Evolutionary conservation across 1,140 invertebrate genomes (phyloP).

Genomic region (Centruroides sculpturatus): DNA sequence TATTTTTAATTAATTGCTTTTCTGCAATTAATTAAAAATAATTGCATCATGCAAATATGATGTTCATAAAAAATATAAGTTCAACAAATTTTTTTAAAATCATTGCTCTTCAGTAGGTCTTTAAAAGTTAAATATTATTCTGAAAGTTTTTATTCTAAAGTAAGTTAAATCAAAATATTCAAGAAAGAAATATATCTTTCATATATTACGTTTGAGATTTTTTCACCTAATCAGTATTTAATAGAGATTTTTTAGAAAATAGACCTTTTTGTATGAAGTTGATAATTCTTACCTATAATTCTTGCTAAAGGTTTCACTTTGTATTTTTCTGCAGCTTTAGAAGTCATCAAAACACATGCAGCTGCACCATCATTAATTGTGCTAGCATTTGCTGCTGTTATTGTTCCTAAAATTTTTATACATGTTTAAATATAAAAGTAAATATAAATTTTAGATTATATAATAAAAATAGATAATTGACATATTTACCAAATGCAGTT

Average conservation of each 20-base stretch:
- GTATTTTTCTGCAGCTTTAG: constrained; percentile 52
- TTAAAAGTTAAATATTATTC: no score
- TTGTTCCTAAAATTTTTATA: constrained; percentile 48
- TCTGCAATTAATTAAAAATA: no score
- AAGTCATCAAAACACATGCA: constrained; percentile 72
- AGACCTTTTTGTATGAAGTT: background rate
- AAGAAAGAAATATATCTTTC: no score
- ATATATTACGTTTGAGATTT: no score
- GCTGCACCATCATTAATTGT: constrained; percentile 95
- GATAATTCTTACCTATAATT: constrained; percentile 44
- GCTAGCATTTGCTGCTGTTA: constrained; percentile 97
- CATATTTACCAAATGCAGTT: background rate
- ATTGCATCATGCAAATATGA: no score
- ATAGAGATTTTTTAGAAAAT: background rate
- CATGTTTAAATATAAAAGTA: background rate
- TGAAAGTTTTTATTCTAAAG: no score
- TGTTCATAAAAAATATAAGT: no score
- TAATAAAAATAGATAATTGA: background rate
- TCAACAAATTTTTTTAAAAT: no score
- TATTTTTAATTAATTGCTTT: no score
- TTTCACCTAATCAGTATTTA: background rate
- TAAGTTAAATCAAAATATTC: no score
- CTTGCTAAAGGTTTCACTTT: constrained; percentile 75
- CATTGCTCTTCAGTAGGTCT: no score
- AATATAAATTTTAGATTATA: background rate